Base-by-base conservation (phyloP, 2,113 vertebrate species). In the Cnemophilus loriae region DNA sequence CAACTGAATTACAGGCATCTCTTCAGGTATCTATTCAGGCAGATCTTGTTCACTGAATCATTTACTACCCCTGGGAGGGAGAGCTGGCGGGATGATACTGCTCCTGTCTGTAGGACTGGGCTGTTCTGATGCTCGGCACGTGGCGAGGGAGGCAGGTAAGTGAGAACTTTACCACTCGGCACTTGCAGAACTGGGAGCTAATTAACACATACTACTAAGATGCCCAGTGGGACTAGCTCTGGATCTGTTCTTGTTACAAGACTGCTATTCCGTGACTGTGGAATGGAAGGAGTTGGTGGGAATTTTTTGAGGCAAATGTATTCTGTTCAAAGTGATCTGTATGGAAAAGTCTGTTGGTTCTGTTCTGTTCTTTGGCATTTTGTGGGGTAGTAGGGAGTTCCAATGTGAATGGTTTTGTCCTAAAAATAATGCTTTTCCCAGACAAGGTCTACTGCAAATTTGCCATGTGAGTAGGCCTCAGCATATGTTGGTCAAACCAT, bases 21-120 rank as follows among this genome's bases (percentile, higher is more conserved):
- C 78, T 87, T 87, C 73, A 82, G 50, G 13, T 84, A 71, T 50
- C 64, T 94, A 2, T 78, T 95, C 52, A 67, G 3, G 7, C 28
- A 93, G 60, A 61, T 78, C 87, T 95, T 87, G 60, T 75, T 95
- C 64, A 60, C 24, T 7, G 13, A 91, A 87, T 87, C 73, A 63
- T 84, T 87, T 89, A 74, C 71, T 55, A 20, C 26, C 8, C 57
- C 47, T 52, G 64, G 18, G 59, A 73, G 39, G 67, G 70, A 42
- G 30, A 60, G 47, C 33, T 14, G 47, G 35, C 1, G 5, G 57
- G 80, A 26, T 63, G 60, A 19, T 84, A 59, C 64, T 0, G 1
- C 26, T 63, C 56, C 3, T 1, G 8, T 32, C 75, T 4, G 63
- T 1, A 20, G 57, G 33, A 24, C n/a, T 2, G 6, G 23, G 37